Evolutionary conservation across 2,797 vertebrate genomes (phyloP).

Genomic region (Gymnodraco acuticeps): DNA sequence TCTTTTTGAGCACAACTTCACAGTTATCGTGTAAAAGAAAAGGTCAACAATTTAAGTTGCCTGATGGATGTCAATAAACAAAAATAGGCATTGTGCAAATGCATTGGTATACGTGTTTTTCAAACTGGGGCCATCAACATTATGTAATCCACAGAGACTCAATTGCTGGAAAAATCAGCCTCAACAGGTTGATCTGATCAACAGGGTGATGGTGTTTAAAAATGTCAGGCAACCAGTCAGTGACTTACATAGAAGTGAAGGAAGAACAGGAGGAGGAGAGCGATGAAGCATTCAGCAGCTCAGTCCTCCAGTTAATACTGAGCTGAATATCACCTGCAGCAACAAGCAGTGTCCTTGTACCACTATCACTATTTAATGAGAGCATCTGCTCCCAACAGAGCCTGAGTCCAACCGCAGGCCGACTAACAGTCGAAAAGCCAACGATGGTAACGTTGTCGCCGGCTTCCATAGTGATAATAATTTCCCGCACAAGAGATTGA

Average conservation of each 20-base stretch:
- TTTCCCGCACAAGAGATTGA: neutral
- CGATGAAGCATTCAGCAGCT: constrained; percentile 19
- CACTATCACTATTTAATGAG: constrained; percentile 73
- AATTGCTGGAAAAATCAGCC: neutral
- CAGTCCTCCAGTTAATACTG: constrained; percentile 38
- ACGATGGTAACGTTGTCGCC: too few species aligned
- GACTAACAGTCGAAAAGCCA: too few species aligned
- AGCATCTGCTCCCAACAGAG: constrained; percentile 64
- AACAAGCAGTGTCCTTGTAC: constrained; percentile 56
- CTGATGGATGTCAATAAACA: too few species aligned
- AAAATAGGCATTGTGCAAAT: too few species aligned
- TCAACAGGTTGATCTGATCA: neutral
- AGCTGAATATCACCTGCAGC: constrained; percentile 48
- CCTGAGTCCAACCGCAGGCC: constrained; percentile 51
- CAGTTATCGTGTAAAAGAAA: too few species aligned
- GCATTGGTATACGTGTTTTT: too few species aligned
- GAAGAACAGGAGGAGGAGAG: neutral
- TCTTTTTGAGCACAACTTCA: too few species aligned
- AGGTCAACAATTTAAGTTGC: too few species aligned
- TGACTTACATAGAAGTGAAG: neutral
- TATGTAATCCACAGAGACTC: too few species aligned
- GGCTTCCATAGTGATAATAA: neutral
- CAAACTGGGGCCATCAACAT: too few species aligned
- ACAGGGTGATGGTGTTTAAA: constrained; percentile 1
- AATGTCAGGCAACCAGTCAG: constrained; percentile 2